A percentile compares a stretch with the other conserved stretches of the same genome.
phyloP scores from a whole-genome alignment of 1,140 invertebrate genomes.

The Atopsyche davidsoni region DNA sequence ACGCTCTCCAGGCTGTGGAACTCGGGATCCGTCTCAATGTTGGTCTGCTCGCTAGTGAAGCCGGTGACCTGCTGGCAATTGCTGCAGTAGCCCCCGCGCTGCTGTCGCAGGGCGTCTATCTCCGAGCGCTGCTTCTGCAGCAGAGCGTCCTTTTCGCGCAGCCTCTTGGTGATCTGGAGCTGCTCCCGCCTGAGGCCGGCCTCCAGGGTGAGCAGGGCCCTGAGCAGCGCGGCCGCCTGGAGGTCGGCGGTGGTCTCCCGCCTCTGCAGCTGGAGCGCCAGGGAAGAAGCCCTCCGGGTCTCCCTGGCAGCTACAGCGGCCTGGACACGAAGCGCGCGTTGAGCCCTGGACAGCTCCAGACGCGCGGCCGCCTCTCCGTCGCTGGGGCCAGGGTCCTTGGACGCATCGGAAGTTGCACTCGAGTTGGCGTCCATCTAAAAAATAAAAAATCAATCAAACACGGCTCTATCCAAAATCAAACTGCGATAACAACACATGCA shows the following conservation, averaged over 20 bases:
- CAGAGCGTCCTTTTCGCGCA: constrained; percentile 64
- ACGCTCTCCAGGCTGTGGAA: constrained; percentile 53
- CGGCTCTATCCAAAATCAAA: too few relatives aligned
- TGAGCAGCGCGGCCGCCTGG: constrained; percentile 59
- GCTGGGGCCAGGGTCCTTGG: constrained; percentile 44
- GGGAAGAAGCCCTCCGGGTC: constrained; percentile 54
- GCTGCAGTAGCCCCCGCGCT: constrained; percentile 46
- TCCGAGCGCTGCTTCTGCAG: constrained; percentile 64
- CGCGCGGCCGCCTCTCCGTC: constrained; percentile 46
- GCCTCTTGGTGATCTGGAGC: constrained; percentile 59
- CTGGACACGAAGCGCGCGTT: constrained; percentile 49
- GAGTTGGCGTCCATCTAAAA: constrained; percentile 57
- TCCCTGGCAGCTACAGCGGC: constrained; percentile 51
- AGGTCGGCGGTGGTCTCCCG: constrained; percentile 58
- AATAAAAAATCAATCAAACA: constrained; percentile 30
- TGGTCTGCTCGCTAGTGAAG: constrained; percentile 48
- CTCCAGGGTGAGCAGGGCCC: constrained; percentile 59
- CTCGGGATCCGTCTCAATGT: constrained; percentile 48
- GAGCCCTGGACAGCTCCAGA: constrained; percentile 55
- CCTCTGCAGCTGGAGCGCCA: constrained; percentile 54
- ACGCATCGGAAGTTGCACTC: constrained; percentile 30
- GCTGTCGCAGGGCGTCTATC: constrained; percentile 54
- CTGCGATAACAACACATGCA: too few relatives aligned
- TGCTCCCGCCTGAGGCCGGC: constrained; percentile 68
- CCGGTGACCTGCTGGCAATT: constrained; percentile 52